Conservation (phyloP, 1,140 invertebrate species). For the Micrasema longulum region DNA sequence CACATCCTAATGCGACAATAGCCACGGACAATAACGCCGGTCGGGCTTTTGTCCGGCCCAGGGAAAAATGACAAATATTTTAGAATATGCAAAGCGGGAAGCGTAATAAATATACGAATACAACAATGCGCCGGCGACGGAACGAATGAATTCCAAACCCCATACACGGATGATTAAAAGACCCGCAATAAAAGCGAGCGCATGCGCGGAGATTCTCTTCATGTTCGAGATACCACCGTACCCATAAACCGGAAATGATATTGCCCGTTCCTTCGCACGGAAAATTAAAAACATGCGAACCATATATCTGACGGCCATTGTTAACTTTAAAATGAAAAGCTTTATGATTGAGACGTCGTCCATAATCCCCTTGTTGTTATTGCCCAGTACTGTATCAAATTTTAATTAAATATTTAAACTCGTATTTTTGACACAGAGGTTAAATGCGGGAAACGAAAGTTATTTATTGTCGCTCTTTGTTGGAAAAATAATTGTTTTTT, state of each 20-base stretch:
- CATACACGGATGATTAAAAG: conserved; percentile 45
- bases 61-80: conserved; percentile 51
- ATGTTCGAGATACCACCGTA: conserved; percentile 16
- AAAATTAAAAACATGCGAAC: conserved; percentile 26
- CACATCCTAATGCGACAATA: conserved; percentile 18
- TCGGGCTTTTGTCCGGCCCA: conserved; percentile 33
- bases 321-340: conserved; percentile 4
- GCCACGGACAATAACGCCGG: conserved; percentile 36
- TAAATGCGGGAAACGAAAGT: background rate
- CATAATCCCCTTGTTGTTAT: conserved; percentile 21
- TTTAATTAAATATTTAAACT: conserved; percentile 26
- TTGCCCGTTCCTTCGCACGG: conserved; percentile 21
- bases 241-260: conserved; percentile 11
- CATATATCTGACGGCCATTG: background rate
- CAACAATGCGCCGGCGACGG: conserved; percentile 45
- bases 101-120: conserved; percentile 48
- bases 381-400: conserved; percentile 2
- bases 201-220: background rate
- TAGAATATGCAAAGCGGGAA: conserved; percentile 49
- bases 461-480: conserved; percentile 10
- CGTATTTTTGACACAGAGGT: background rate
- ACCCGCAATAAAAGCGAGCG: conserved; percentile 33
- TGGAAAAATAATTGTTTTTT: background rate
- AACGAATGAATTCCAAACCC: conserved; percentile 41
- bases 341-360: conserved; percentile 15